Evolutionary conservation across 2,797 vertebrate species (phyloP).

Genomic region (Lacerta bilineata): DNA sequence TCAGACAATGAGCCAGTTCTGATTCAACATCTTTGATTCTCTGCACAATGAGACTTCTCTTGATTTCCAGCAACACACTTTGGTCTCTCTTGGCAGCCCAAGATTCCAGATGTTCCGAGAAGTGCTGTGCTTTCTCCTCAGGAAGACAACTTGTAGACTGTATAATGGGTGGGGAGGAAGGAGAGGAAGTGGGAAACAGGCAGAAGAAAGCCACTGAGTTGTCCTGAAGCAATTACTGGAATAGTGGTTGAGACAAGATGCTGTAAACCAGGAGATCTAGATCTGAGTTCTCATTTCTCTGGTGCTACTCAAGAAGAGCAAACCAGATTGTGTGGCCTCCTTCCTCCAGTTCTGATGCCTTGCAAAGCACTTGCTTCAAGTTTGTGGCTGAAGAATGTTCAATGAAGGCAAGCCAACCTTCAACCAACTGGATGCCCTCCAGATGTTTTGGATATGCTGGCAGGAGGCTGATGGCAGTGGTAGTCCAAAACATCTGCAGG

Average conservation of each 20-base stretch:
- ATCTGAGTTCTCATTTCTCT: background rate
- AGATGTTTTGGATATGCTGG: too few relatives aligned
- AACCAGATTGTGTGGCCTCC: too few relatives aligned
- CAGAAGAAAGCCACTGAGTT: background rate
- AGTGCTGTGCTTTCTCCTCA: constrained; percentile 10
- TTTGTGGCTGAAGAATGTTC: background rate
- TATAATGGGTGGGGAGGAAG: background rate
- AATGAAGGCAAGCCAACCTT: background rate
- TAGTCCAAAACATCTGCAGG: too few relatives aligned
- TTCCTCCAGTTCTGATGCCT: background rate
- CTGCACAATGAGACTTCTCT: constrained; percentile 80
- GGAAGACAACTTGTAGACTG: constrained; percentile 18
- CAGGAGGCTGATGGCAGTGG: too few relatives aligned
- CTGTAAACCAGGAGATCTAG: background rate
- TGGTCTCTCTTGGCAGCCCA: constrained; percentile 71
- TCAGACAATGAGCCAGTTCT: constrained; percentile 72
- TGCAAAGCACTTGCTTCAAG: background rate
- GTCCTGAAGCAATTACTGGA: background rate
- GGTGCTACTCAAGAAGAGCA: background rate
- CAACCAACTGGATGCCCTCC: too few relatives aligned
- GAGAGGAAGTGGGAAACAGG: background rate
- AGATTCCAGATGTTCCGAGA: constrained; percentile 34
- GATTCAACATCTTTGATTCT: constrained; percentile 81
- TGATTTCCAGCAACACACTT: constrained; percentile 80
- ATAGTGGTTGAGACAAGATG: accelerated